Evolutionary conservation across 1,140 invertebrate genomes (phyloP).

Genomic region (Drosophila repletoides): DNA sequence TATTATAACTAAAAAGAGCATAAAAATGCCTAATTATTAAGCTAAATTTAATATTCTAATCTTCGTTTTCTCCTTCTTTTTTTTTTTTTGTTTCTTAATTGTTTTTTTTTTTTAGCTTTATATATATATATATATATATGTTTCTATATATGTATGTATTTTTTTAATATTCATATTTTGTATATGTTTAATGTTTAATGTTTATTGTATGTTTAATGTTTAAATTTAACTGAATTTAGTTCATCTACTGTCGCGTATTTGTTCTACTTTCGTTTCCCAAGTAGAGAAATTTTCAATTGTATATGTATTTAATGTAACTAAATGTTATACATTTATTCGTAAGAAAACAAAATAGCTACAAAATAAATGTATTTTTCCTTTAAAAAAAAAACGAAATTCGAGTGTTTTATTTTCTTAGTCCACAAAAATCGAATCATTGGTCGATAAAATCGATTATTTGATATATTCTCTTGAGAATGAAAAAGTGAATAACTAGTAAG

Average conservation of each 20-base stretch:
- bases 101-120: conserved; percentile 9
- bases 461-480: no score
- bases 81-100: conserved; percentile 8
- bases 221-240: conserved; percentile 62
- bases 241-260: conserved; percentile 40
- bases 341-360: conserved; percentile 73
- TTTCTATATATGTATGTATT: conserved; percentile 12
- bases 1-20: conserved; percentile 42
- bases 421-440: no score
- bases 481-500: no score
- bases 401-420: no score
- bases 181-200: conserved; percentile 45
- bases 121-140: conserved; percentile 12
- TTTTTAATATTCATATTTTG: conserved; percentile 28
- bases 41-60: conserved; percentile 41
- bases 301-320: conserved; percentile 79
- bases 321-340: conserved; percentile 77
- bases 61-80: conserved; percentile 13
- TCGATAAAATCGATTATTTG: no score
- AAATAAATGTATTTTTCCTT: conserved; percentile 80
- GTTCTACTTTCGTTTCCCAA: conserved; percentile 55
- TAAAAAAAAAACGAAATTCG: conserved; percentile 39
- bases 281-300: conserved; percentile 78
- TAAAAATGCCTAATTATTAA: conserved; percentile 37
- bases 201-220: conserved; percentile 54